Evolutionary conservation across 2,113 vertebrate species (phyloP).

Genomic region (Opisthocomus hoazin): DNA sequence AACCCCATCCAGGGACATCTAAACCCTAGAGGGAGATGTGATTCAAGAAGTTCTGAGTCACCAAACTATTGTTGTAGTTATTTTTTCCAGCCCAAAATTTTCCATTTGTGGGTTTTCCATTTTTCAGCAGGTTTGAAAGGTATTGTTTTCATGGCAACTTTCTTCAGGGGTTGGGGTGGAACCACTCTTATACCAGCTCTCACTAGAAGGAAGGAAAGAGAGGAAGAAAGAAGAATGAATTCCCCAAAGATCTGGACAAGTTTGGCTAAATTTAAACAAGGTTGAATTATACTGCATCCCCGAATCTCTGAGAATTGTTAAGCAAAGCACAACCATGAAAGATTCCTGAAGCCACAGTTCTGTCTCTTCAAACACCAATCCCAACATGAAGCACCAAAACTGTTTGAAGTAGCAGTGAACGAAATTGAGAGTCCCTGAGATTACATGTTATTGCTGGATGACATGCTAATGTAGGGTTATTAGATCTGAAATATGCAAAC

Average conservation of each 20-base stretch:
- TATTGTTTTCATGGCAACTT: not conserved
- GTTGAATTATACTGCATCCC: not conserved
- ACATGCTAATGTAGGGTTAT: accelerated
- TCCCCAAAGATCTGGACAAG: not conserved
- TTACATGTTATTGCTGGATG: too few species aligned
- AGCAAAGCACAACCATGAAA: not conserved
- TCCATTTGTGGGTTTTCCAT: not conserved
- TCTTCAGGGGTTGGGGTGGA: accelerated
- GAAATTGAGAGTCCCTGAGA: not conserved
- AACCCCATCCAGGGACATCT: not conserved
- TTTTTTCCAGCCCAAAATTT: not conserved
- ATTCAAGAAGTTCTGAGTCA: conserved; percentile 12
- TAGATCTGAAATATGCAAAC: not conserved
- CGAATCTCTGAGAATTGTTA: not conserved
- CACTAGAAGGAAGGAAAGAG: not conserved
- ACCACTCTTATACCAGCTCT: not conserved
- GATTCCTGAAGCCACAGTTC: not conserved
- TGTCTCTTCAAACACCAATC: not conserved
- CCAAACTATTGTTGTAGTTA: conserved; percentile 2
- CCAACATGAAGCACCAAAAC: not conserved
- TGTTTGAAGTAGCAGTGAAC: not conserved
- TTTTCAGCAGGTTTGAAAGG: conserved; percentile 35
- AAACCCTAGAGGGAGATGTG: not conserved
- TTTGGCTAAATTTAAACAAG: not conserved
- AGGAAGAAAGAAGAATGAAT: not conserved